Evolutionary conservation across 2,888 invertebrate genomes (phyloP).

Genomic region (Lumbricus terrestris): DNA sequence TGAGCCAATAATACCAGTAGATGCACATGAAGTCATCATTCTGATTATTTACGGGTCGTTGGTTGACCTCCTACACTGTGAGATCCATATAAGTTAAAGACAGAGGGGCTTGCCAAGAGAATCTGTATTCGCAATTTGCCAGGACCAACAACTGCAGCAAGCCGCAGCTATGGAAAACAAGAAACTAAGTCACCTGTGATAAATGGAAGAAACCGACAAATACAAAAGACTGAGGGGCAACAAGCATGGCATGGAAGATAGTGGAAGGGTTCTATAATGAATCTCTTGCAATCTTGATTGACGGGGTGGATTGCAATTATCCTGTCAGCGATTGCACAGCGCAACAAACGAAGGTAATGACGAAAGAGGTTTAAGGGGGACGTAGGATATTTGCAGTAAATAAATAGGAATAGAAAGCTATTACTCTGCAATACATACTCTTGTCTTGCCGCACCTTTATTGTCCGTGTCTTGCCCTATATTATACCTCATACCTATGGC

Average conservation of each 20-base stretch:
- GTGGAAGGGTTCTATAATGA: background rate
- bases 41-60: background rate
- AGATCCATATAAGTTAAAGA: background rate
- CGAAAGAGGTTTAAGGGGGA: background rate
- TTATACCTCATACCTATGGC: too few relatives aligned
- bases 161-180: background rate
- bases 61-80: background rate
- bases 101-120: background rate
- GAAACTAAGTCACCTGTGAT: background rate
- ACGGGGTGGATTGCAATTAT: background rate
- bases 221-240: background rate
- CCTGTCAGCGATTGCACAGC: background rate
- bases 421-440: background rate
- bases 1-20: too few relatives aligned
- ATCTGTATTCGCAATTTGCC: background rate
- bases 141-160: background rate
- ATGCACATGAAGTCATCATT: background rate
- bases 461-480: too few relatives aligned
- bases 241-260: background rate
- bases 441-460: background rate
- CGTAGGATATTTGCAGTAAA: too few relatives aligned
- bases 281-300: background rate
- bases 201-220: background rate
- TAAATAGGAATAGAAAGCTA: background rate
- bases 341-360: background rate